phyloP scores from a whole-genome alignment of 2,113 vertebrate species.

The Lethenteron reissneri region DNA sequence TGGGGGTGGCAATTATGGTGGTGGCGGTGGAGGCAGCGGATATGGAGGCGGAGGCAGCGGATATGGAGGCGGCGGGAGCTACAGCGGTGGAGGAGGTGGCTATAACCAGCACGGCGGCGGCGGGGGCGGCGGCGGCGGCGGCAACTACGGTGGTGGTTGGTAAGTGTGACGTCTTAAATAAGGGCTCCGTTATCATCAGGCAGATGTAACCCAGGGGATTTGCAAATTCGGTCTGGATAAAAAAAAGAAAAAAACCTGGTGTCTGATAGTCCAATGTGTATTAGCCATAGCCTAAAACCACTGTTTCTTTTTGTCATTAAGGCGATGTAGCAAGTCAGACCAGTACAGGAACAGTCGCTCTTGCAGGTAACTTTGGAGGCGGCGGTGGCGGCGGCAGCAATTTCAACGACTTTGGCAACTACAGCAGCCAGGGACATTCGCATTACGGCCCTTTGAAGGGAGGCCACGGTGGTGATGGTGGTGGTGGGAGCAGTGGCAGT shows the following conservation, averaged over 20 bases:
- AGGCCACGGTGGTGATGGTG: conserved; percentile 31
- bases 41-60: conserved; percentile 32
- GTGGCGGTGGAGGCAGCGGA: conserved; percentile 26
- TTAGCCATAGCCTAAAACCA: too few relatives aligned
- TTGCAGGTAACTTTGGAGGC: conserved; percentile 16
- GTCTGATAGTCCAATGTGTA: too few relatives aligned
- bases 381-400: conserved; percentile 41
- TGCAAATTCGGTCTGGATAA: not conserved
- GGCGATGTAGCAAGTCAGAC: too few relatives aligned
- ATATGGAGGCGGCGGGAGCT: conserved; percentile 6
- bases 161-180: conserved; percentile 19
- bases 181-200: conserved; percentile 9
- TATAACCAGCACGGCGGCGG: conserved; percentile 45
- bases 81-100: not conserved
- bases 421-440: conserved; percentile 37
- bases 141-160: conserved; percentile 48
- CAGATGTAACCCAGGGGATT: conserved; percentile 7
- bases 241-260: too few relatives aligned
- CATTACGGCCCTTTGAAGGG: conserved; percentile 51
- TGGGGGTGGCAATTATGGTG: conserved; percentile 42
- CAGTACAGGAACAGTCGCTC: too few relatives aligned
- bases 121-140: conserved; percentile 48
- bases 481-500: too few relatives aligned
- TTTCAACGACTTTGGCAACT: conserved; percentile 49
- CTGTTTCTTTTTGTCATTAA: too few relatives aligned